Base-by-base conservation (phyloP, 1,140 invertebrate species). In the Temnothorax curvispinosus region DNA sequence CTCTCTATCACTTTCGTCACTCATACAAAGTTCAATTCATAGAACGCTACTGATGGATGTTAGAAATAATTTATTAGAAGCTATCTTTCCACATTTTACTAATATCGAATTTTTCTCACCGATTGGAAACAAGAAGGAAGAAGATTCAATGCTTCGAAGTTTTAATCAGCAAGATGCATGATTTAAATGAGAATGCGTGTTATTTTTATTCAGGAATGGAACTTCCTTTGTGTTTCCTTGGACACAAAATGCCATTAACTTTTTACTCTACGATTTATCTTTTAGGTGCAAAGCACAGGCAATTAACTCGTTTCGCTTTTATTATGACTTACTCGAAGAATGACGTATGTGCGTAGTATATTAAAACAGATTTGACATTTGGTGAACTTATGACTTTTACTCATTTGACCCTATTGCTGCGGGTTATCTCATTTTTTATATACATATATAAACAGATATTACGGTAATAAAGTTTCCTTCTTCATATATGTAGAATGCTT, bases 401-500 rank as follows among this genome's bases (percentile, higher is more conserved):
- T 92, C 88, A 60, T 58, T 93, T 84, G 86, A 93, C 87, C 86
- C 86, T 80, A 74, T 9, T 69, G 47, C 38, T 76, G 35, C 50
- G 87, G 86, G 86, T 92, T 93, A 93, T 92, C 89, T 87, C 71
- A 35, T 67, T 88, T 86, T 72, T 91, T 92, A 92, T 93, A 84
- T 93, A 92, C 92, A 92, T 92, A 91, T 91, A 93, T 93, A 86
- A 92, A 93, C 90, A 93, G 89, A 92, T 92, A 92, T 93, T 91
- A 91, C 75, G 84, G 76, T 92, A 92, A 92, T 90, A 89, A 87
- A 69, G 65, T 88, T 89, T 80, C 67, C 75, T 67, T 81, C 58
- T 85, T 87, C 47, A 47, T 88, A 78, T 77, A 91, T 88, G 78
- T 77, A 91, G 75, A 74, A 91, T 71, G 81, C 85, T 87, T 84